Evolutionary conservation across 2,888 invertebrate genomes (phyloP).

Genomic region (Amiota mariae): DNA sequence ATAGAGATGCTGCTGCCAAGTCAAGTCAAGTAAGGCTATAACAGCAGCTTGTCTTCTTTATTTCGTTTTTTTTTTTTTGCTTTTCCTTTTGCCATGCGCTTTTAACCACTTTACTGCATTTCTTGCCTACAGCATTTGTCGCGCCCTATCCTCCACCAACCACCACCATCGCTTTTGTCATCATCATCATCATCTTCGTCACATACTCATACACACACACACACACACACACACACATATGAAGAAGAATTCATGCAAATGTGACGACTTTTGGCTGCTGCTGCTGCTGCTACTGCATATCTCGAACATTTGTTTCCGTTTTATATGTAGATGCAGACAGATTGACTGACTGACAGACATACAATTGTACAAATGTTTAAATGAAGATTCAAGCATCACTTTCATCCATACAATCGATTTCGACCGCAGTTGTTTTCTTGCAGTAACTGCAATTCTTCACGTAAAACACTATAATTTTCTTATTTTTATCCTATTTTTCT

Average conservation of each 20-base stretch:
- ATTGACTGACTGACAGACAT: neutral
- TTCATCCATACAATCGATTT: too few relatives aligned
- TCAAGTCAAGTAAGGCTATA: neutral
- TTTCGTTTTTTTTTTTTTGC: neutral
- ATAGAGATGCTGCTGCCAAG: neutral
- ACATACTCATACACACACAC: neutral
- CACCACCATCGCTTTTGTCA: slow-evolving; percentile 3
- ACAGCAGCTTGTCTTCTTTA: slow-evolving; percentile 12
- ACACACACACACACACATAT: neutral
- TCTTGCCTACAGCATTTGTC: neutral
- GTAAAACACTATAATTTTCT: slow-evolving; percentile 1
- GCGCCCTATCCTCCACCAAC: neutral
- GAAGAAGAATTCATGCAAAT: neutral
- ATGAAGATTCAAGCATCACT: too few relatives aligned
- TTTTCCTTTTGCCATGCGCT: neutral
- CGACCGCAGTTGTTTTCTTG: neutral
- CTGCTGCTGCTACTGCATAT: slow-evolving; percentile 7
- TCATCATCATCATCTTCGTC: neutral
- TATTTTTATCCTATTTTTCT: slow-evolving; percentile 8
- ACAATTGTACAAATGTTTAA: neutral
- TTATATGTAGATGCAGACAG: slow-evolving; percentile 1
- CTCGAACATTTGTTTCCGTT: slow-evolving; percentile 29
- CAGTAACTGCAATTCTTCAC: neutral
- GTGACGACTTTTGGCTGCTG: neutral
- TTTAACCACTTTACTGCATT: neutral